Percentiles rank a stretch among this genome's conserved stretches.
phyloP scores from a whole-genome alignment of 2,113 vertebrate species.

The Anolis sagrei region DNA sequence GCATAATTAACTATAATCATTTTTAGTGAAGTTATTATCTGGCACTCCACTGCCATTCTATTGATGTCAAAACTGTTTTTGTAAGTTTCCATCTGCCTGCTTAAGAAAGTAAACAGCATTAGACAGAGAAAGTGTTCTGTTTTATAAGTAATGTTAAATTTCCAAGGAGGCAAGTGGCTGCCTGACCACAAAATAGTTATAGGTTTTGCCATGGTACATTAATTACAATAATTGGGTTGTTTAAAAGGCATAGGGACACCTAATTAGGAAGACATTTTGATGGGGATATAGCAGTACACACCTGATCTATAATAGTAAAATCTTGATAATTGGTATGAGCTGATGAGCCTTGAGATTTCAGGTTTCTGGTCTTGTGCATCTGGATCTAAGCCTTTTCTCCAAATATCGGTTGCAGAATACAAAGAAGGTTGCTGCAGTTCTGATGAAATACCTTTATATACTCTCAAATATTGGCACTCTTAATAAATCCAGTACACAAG shows the following conservation, averaged over 20 bases:
- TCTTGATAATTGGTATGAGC: neutral
- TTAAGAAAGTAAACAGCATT: slow-evolving; percentile 36
- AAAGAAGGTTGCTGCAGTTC: neutral
- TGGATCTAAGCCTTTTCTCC: slow-evolving; percentile 17
- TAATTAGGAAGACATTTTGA: neutral
- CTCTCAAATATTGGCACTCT: neutral
- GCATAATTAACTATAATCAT: neutral
- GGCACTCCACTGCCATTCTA: neutral
- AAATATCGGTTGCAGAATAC: neutral
- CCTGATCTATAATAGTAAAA: neutral
- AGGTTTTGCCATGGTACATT: slow-evolving; percentile 41
- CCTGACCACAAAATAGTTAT: slow-evolving; percentile 34
- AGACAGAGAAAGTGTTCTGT: neutral
- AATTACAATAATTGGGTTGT: slow-evolving; percentile 44
- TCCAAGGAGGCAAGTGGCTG: slow-evolving; percentile 16
- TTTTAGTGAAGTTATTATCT: neutral
- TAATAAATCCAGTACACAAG: neutral
- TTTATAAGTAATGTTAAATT: slow-evolving; percentile 15
- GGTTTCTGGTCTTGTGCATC: neutral
- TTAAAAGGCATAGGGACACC: slow-evolving; percentile 43
- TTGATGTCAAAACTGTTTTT: slow-evolving; percentile 43
- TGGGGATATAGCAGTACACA: neutral
- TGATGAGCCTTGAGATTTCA: slow-evolving; percentile 13
- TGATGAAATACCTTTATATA: neutral
- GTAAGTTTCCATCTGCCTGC: slow-evolving; percentile 18